Evolutionary conservation across 2,113 vertebrate genomes (phyloP).

Genomic region (Notothenia coriiceps): DNA sequence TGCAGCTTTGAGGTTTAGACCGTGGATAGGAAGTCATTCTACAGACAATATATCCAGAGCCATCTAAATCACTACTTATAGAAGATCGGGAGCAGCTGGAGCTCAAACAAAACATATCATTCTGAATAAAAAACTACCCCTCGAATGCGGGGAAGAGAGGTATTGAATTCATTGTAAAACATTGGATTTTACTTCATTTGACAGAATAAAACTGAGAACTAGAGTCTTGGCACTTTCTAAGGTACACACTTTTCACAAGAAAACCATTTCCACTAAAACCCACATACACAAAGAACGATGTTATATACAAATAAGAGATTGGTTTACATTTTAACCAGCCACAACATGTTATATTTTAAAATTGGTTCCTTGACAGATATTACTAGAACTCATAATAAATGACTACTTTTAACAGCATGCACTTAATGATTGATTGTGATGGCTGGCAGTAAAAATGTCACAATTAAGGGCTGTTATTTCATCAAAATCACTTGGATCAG

Average conservation of each 20-base stretch:
- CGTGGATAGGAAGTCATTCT: slow-evolving; percentile 52
- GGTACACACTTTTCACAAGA: not conserved
- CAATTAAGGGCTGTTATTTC: not conserved
- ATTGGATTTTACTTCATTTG: slow-evolving; percentile 22
- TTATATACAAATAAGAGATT: not conserved
- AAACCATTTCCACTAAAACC: not conserved
- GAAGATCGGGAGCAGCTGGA: slow-evolving; percentile 61
- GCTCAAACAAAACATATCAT: slow-evolving; percentile 44
- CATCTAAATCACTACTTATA: slow-evolving; percentile 43
- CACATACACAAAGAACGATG: not conserved
- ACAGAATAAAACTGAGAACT: not conserved
- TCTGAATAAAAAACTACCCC: slow-evolving; percentile 18
- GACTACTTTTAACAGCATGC: not conserved
- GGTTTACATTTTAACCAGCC: not conserved
- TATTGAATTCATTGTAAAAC: slow-evolving; percentile 34
- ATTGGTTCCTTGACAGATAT: not conserved
- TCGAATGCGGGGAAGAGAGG: slow-evolving; percentile 37
- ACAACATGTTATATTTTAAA: not conserved
- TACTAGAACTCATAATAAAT: not conserved
- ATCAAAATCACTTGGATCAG: not conserved
- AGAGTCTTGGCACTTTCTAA: slow-evolving; percentile 20
- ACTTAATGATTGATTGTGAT: not conserved
- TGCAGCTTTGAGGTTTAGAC: slow-evolving; percentile 35
- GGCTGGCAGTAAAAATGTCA: not conserved
- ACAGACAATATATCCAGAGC: slow-evolving; percentile 44